Evolutionary conservation across 2,113 vertebrate species (phyloP), one percentile per base, ranked within the genome.

Genomic region (Eidolon helvum): DNA sequence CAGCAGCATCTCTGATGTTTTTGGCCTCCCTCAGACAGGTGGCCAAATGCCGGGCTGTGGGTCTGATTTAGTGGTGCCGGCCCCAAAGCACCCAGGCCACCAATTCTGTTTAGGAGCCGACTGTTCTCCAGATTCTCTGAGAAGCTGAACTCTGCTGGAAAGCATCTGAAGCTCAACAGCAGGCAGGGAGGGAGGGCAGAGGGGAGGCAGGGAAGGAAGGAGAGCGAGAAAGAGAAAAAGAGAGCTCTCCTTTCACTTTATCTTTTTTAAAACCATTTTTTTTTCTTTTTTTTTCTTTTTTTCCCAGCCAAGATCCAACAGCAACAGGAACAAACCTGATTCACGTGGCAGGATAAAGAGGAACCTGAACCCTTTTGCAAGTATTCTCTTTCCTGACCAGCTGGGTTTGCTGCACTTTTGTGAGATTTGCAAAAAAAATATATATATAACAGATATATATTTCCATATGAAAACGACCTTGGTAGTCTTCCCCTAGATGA

Each of bases 401-500:
- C 53, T 87, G 92, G 92, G 87, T 78, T 97, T 69, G 93, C 75
- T 0, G 63, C 91, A 97, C 96, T 97, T 97, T 92, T 94, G 93
- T 96, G 96, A 98, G 95, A 97, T 97, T 97, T 97, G 98, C 94
- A 97, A 94, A 92, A 98, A 98, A 98, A 96, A 97, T 88, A 96
- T 85, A 91, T 87, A 95, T 97, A 95, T 90, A 97, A 98, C 92
- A 98, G 98, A 97, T 94, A 97, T 86, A 92, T 97, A 98, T 98
- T 99, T 98, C 98, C 99, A 98, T 97, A 98, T 98, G 98, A 98
- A 98, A 99, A 98, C 98, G 97, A 97, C 97, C 83, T 91, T 59
- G 48, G 97, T 96, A 15, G 88, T 98, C 97, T 98, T 98, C 97
- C 98, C 98, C 98, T 98, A 93, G 96, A 97, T 98, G 97, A 98